Conservation (phyloP, 2,113 vertebrate species). For the Varanus salvator region DNA sequence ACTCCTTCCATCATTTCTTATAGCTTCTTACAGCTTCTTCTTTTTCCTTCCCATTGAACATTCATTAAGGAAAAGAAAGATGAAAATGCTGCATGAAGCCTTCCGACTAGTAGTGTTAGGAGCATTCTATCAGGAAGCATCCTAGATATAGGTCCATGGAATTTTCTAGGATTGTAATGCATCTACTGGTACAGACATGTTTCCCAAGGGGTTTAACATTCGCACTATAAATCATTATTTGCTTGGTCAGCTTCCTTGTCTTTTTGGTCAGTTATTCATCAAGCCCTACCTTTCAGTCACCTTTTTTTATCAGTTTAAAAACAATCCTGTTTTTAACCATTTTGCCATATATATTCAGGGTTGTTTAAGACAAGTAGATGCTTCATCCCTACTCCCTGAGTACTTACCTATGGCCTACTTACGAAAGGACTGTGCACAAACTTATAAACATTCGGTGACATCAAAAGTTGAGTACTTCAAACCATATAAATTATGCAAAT, state of each 20-base stretch:
- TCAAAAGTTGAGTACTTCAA: neutral
- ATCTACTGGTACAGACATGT: neutral
- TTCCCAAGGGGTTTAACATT: neutral
- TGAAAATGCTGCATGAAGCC: no score
- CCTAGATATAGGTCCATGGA: no score
- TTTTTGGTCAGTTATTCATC: neutral
- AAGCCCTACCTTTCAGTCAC: neutral
- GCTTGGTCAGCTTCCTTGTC: neutral
- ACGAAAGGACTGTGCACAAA: neutral
- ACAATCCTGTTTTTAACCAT: neutral
- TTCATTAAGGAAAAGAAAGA: no score
- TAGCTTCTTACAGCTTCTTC: no score
- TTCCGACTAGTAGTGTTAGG: no score
- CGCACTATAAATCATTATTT: neutral
- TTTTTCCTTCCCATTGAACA: no score
- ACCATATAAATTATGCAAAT: neutral
- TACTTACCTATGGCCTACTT: neutral
- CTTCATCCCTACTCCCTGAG: no score
- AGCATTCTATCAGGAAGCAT: no score
- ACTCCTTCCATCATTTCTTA: no score
- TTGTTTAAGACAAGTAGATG: neutral
- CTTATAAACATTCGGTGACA: neutral
- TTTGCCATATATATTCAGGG: neutral
- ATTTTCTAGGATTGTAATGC: neutral
- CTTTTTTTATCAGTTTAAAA: neutral